phyloP scores from a whole-genome alignment of 2,113 vertebrate genomes.

The Nyctibius bracteatus region DNA sequence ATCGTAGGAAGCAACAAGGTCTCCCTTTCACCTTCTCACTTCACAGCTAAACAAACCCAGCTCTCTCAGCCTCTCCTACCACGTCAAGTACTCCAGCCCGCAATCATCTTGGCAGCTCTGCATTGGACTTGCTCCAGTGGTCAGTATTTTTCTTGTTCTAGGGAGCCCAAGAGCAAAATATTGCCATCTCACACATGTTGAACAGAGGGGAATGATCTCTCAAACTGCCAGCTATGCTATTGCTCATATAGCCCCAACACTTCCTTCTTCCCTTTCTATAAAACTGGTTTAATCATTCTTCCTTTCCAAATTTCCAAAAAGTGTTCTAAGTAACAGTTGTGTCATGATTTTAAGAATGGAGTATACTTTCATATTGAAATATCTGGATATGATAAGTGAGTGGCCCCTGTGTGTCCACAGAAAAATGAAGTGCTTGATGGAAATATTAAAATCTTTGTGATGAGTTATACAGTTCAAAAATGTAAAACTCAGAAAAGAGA shows the following conservation, averaged over 20 bases:
- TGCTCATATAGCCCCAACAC: background rate
- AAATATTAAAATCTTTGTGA: background rate
- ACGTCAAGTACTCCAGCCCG: no score
- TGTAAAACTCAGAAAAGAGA: background rate
- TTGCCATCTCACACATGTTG: background rate
- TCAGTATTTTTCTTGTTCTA: background rate
- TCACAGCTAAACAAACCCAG: background rate
- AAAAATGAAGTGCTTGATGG: background rate
- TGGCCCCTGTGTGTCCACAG: background rate
- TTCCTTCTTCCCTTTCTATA: background rate
- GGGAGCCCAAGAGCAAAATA: background rate
- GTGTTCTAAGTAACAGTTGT: background rate
- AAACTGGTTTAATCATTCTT: background rate
- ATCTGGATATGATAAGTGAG: background rate
- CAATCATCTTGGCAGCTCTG: no score
- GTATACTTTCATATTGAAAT: background rate
- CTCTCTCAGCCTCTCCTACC: no score
- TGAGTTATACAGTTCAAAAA: background rate
- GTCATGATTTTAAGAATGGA: background rate
- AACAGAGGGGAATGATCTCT: background rate
- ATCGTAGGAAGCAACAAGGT: background rate
- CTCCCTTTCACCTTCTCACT: background rate
- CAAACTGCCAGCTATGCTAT: background rate
- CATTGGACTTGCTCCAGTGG: background rate
- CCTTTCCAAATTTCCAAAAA: background rate